These are phyloP conservation scores for Melieria crassipennis DNA, from an alignment of 2,888 invertebrate species.

Conservation along the genomic window DNA sequence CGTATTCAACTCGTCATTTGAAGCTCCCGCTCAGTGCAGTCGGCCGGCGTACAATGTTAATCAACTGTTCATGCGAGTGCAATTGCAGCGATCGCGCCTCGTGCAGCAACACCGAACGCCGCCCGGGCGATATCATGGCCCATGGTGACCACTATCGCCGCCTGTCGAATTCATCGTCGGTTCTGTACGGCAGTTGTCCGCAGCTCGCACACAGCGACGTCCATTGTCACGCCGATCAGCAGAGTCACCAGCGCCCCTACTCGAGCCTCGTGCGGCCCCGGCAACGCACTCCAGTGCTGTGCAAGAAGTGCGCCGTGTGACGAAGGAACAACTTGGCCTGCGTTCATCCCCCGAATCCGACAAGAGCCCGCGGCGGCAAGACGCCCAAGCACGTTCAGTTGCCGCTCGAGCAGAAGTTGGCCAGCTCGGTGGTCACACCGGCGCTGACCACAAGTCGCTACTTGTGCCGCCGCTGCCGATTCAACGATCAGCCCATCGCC, in stretches of 20 bases:
- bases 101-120: constrained; percentile 45
- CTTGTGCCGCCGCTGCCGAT: constrained; percentile 61
- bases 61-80: constrained; percentile 63
- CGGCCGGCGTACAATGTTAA: constrained; percentile 56
- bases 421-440: constrained; percentile 42
- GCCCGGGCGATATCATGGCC: constrained; percentile 57
- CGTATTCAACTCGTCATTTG: no score
- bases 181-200: constrained; percentile 62
- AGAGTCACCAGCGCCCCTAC: constrained; percentile 42
- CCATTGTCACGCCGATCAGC: constrained; percentile 3
- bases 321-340: constrained; percentile 62
- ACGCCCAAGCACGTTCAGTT: constrained; percentile 15
- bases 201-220: constrained; percentile 50
- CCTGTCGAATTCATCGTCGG: constrained; percentile 59
- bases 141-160: constrained; percentile 52
- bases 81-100: constrained; percentile 58
- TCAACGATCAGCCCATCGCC: constrained; percentile 62
- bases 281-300: constrained; percentile 55
- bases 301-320: constrained; percentile 64
- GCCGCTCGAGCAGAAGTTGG: constrained; percentile 36
- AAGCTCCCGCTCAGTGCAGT: constrained; percentile 40
- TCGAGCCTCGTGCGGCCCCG: constrained; percentile 49
- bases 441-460: constrained; percentile 47
- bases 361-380: constrained; percentile 6
- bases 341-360: constrained; percentile 51